A percentile compares a stretch with the other conserved stretches of the same genome.
These are phyloP conservation scores for Syngnathus acus DNA, from an alignment of 2,797 vertebrate species.

Conservation along the genomic window DNA sequence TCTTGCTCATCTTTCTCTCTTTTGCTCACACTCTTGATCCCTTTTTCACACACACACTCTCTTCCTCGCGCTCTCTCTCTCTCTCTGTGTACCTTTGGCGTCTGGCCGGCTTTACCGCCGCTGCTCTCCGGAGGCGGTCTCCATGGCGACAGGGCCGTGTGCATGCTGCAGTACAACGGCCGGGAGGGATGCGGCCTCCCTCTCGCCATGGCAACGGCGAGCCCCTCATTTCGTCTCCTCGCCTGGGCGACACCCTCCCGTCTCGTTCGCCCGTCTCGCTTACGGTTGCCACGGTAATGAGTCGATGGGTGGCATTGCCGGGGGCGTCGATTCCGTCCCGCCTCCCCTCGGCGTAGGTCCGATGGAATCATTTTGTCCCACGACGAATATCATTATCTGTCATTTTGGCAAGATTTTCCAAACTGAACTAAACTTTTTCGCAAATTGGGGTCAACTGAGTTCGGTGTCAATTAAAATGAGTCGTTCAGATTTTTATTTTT, in stretches of 20 bases:
- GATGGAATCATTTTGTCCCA: constrained; percentile 23
- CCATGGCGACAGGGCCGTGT: constrained; percentile 72
- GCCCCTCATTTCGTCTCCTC: constrained; percentile 19
- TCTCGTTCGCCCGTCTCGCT: background rate
- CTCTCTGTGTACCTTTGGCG: constrained; percentile 10
- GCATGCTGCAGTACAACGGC: constrained; percentile 68
- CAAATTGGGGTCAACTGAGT: too few relatives aligned
- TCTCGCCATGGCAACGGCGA: constrained; percentile 60
- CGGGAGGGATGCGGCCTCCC: constrained; percentile 53
- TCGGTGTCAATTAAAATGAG: too few relatives aligned
- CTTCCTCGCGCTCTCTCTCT: constrained; percentile 25
- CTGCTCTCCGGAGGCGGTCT: constrained; percentile 62
- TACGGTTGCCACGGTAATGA: constrained; percentile 25
- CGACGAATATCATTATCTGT: background rate
- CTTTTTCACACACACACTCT: constrained; percentile 1
- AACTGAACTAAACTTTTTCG: too few relatives aligned
- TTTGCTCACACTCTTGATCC: background rate
- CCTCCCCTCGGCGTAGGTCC: constrained; percentile 13
- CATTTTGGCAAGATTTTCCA: background rate
- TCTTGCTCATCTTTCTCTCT: background rate
- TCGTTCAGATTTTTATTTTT: too few relatives aligned
- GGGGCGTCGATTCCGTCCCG: constrained; percentile 21
- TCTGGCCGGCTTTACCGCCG: constrained; percentile 8
- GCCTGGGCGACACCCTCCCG: background rate
- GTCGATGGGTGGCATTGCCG: constrained; percentile 20